phyloP scores from a whole-genome alignment of 2,113 vertebrate genomes.

The Heloderma charlesbogerti region DNA sequence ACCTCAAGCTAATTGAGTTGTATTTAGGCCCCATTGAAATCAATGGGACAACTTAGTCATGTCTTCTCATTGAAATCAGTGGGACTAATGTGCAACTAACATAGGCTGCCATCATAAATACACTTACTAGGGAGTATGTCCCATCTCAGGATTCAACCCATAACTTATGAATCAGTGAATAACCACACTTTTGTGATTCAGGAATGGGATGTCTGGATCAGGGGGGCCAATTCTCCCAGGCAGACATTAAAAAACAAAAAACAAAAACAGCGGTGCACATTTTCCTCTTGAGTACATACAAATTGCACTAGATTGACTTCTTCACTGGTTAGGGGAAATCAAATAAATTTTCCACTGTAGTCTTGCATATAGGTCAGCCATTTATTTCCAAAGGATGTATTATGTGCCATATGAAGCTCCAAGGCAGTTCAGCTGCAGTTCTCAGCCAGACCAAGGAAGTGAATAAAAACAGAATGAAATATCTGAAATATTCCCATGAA shows the following conservation, averaged over 20 bases:
- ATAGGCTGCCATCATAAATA: not conserved
- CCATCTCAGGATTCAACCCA: not conserved
- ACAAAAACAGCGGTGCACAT: not conserved
- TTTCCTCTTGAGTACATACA: not conserved
- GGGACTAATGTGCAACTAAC: not conserved
- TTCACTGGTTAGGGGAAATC: not conserved
- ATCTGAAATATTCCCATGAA: not conserved
- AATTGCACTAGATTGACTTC: not conserved
- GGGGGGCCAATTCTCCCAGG: not conserved
- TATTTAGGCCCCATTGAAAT: not conserved
- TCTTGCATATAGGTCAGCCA: not conserved
- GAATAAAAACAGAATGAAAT: not conserved
- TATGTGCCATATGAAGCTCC: not conserved
- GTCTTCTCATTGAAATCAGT: not conserved
- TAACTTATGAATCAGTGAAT: not conserved
- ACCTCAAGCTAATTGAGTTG: not conserved
- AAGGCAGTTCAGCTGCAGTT: not conserved
- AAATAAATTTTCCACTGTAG: slow-evolving; percentile 24
- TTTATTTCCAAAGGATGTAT: not conserved
- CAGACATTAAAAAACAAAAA: not conserved
- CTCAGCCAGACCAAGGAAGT: not conserved
- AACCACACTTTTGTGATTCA: not conserved
- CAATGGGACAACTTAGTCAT: not conserved
- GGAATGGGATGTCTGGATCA: not conserved
- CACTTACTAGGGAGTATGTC: not conserved